Evolutionary conservation across 2,888 invertebrate genomes (phyloP), one percentile per base, ranked within the genome.

Genomic region (Drosophila multiciliata): DNA sequence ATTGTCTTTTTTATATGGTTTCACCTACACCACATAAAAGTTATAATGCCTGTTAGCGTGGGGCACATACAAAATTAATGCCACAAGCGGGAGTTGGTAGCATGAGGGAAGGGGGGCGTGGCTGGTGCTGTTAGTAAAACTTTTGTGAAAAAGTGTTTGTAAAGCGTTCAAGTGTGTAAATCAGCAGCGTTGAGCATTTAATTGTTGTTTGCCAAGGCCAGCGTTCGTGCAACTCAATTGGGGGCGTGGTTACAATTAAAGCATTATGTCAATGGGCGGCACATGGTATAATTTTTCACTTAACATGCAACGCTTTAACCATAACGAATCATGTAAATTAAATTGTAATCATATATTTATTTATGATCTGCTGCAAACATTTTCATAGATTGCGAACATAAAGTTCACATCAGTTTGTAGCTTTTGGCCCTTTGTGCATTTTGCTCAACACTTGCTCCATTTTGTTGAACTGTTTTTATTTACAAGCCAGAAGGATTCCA

Each of bases 151-250:
- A 82, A 77, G 76, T 79, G 80, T 79, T 83, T 89, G 80, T 73
- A 66, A 73, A 87, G 71, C 71, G 71, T 71, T 84, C 69, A 63
- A 85, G 73, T 73, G 75, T 80, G 79, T 69, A 70, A 87, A 82
- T 87, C 75, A 64, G 85, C 70, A 71, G 84, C 73, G 84, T 66
- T 68, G 69, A 77, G 87, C 75, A 60, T 74, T 87, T 85, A 89
- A 85, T 89, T 89, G 87, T 80, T 84, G 78, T 84, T 87, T 77
- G 75, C 75, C 70, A 75, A 77, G 79, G 78, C 71, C 75, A 78
- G 66, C 71, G 72, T 36, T 63, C 38, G 63, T 38, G 48, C 50
- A n/a, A 33, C 9, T 23, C 4, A 38, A 20, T 48, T 29, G 29
- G 38, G 65, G 71, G 65, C 64, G 66, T 66, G 67, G 67, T 42